Base-by-base conservation (phyloP, 2,888 invertebrate species). In the Leucozona laternaria region DNA sequence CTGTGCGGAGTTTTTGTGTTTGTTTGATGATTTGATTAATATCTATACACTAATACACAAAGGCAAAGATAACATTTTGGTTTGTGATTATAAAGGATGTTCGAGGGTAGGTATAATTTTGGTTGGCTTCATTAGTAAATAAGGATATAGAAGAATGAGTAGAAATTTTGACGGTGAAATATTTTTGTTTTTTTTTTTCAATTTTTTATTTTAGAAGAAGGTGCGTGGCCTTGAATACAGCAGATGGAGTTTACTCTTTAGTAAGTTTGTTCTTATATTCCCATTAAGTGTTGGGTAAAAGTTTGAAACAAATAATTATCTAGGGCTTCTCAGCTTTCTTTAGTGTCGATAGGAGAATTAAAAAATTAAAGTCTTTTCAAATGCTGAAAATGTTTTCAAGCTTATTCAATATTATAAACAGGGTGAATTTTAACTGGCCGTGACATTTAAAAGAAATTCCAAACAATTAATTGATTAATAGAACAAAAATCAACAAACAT, bases 11-110 rank as follows among this genome's bases (percentile, higher is more conserved):
- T 20, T 48, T 3, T 48, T 48, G 64, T 64, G 34, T 48, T 28
- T 25, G n/a, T 48, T 45, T 40, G 17, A 20, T 34, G 34, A 58
- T 55, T 55, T 55, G 55, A 55, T 55, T 55, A 31, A 17, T 34
- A 34, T n/a, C 15, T 3, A 2, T 3, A 25, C 25, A 25, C 25
- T 11, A 7, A 34, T n/a, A 50, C 13, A 17, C 4, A 57, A 57
- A 58, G 58, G 13, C 34, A 37, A 34, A 13, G 13, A 20, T 58
- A 58, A 58, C 20, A 20, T 58, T 58, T 58, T 20, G 11, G 58
- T 58, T 58, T 37, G 34, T 58, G 48, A 50, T 50, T 34, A n/a
- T n/a, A 58, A 34, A 17, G 20, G 58, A 20, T 4, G 5, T 7
- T 58, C 13, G 20, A 34, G 20, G 7, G 3, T 10, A 11, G 10